Conservation (phyloP, 2,888 invertebrate genomes). For the Dyspetes luteomarginatus region DNA sequence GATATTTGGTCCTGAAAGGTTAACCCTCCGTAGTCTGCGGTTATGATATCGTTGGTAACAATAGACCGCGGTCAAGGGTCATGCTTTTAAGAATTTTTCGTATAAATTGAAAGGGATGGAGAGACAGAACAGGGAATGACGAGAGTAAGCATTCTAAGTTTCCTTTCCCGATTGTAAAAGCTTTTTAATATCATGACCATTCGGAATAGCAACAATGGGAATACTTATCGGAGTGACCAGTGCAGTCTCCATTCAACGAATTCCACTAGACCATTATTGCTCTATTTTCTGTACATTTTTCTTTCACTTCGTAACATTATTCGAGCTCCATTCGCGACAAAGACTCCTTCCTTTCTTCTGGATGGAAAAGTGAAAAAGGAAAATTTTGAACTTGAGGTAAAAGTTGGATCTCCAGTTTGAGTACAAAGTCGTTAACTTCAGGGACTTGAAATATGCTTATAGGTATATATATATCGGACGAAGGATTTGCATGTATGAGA, state of each 20-base stretch:
- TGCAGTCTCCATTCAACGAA: neutral
- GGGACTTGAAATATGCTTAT: too few species aligned
- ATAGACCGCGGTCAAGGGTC: neutral
- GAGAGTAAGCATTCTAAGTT: too few species aligned
- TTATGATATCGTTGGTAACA: slow-evolving; percentile 21
- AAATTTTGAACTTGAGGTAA: too few species aligned
- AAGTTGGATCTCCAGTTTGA: too few species aligned
- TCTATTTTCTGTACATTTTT: neutral
- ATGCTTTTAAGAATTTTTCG: slow-evolving; percentile 26
- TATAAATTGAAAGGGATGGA: neutral
- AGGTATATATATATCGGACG: too few species aligned
- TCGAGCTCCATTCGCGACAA: too few species aligned
- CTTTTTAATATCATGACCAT: slow-evolving; percentile 9
- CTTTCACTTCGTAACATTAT: too few species aligned
- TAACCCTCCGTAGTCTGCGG: neutral
- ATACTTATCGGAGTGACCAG: neutral
- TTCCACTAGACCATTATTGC: neutral
- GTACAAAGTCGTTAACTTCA: too few species aligned
- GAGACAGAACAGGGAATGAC: too few species aligned
- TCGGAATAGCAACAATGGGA: neutral
- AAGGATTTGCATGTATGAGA: too few species aligned
- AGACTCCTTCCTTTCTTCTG: too few species aligned
- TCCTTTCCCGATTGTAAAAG: slow-evolving; percentile 12
- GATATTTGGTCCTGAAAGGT: slow-evolving; percentile 41
- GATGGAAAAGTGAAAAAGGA: too few species aligned